A percentile compares a stretch with the other conserved stretches of the same genome.
phyloP scores from a whole-genome alignment of 2,888 invertebrate genomes.

The Melipona bicolor region DNA sequence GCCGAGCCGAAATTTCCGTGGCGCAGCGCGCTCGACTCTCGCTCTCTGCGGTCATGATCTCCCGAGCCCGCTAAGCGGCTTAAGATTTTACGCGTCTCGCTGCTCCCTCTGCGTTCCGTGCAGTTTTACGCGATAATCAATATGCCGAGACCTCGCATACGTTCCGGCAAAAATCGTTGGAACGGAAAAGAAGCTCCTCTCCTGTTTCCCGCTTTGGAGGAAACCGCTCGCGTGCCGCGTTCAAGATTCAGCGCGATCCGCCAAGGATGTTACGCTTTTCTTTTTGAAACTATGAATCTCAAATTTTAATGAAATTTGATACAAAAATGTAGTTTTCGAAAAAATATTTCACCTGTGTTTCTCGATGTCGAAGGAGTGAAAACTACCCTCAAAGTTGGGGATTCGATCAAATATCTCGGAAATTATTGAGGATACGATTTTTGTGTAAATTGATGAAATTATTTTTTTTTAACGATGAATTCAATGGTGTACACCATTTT shows the following conservation, averaged over 20 bases:
- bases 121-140: constrained; percentile 40
- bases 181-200: background rate
- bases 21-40: background rate
- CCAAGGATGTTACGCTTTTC: constrained; percentile 74
- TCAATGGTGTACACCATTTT: too few relatives aligned
- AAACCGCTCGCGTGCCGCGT: constrained; percentile 29
- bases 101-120: background rate
- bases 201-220: constrained; percentile 35
- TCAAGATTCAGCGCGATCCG: constrained; percentile 58
- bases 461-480: too few relatives aligned
- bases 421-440: too few relatives aligned
- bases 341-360: too few relatives aligned
- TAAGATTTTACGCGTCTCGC: constrained; percentile 22
- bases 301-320: too few relatives aligned
- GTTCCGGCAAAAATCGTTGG: background rate
- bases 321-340: too few relatives aligned
- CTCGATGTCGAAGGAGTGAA: too few relatives aligned
- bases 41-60: background rate
- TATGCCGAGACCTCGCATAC: constrained; percentile 3
- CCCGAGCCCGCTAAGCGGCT: constrained; percentile 30
- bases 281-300: constrained; percentile 51
- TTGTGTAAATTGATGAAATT: too few relatives aligned
- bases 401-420: too few relatives aligned
- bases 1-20: background rate
- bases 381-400: too few relatives aligned